Evolutionary conservation across 2,113 vertebrate genomes (phyloP).

Genomic region (Crotalus horridus): DNA sequence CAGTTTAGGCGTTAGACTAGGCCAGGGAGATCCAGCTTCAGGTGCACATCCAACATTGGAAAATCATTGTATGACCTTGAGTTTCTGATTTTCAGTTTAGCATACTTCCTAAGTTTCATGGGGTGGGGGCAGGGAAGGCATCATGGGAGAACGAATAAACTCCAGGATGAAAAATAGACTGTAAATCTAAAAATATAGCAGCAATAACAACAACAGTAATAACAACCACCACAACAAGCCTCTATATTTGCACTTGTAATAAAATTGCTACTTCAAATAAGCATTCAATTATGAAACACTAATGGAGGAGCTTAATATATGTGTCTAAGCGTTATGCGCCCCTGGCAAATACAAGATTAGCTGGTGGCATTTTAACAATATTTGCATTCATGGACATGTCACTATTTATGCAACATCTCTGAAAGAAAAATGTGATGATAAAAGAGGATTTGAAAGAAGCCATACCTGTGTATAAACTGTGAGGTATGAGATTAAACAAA

Average conservation of each 20-base stretch:
- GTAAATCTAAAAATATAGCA: background rate
- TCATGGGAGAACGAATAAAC: background rate
- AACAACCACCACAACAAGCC: background rate
- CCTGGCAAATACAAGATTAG: background rate
- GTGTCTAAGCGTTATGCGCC: background rate
- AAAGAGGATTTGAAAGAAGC: slow-evolving; percentile 16
- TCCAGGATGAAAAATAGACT: background rate
- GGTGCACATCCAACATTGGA: background rate
- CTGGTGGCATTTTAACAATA: slow-evolving; percentile 9
- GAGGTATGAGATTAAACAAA: slow-evolving; percentile 32
- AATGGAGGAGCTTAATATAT: background rate
- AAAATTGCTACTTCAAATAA: background rate
- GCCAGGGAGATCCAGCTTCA: background rate
- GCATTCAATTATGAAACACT: background rate
- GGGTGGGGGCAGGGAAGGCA: background rate
- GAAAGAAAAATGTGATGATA: slow-evolving; percentile 1
- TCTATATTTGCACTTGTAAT: background rate
- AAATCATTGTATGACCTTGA: background rate
- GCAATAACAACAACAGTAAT: background rate
- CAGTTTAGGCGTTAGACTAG: background rate
- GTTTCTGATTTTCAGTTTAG: background rate
- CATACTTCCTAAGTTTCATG: background rate
- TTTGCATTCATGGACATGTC: slow-evolving; percentile 15
- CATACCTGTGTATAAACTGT: slow-evolving; percentile 10
- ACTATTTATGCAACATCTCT: slow-evolving; percentile 14